Evolutionary conservation across 2,797 vertebrate genomes (phyloP).

Genomic region (Leucoraja ocellata): DNA sequence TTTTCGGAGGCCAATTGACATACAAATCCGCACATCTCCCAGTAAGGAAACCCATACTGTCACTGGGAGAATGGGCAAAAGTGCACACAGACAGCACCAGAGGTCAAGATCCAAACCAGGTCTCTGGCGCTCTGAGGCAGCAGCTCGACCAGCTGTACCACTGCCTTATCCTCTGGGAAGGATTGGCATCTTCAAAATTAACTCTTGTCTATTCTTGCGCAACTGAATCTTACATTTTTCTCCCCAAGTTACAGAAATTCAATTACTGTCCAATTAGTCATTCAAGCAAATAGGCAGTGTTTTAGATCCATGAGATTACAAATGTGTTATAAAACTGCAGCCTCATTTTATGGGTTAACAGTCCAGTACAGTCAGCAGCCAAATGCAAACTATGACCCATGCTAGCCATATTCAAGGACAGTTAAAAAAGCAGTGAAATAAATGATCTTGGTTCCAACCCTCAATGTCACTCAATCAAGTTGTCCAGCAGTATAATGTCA

Average conservation of each 20-base stretch:
- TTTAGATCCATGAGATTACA: not conserved
- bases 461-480: not conserved
- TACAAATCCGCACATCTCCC: no score
- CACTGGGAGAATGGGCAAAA: no score
- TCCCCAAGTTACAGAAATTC: not conserved
- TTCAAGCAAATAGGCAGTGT: not conserved
- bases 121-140: no score
- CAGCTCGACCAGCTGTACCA: no score
- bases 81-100: no score
- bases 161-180: no score
- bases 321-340: not conserved
- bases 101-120: no score
- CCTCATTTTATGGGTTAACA: not conserved
- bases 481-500: not conserved
- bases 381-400: not conserved
- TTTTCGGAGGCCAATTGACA: no score
- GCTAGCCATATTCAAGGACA: not conserved
- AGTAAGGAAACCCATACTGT: no score
- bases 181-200: not conserved
- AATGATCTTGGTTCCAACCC: not conserved
- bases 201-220: not conserved
- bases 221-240: not conserved
- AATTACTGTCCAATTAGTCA: not conserved
- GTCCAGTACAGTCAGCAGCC: not conserved
- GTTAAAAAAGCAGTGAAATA: not conserved